Conservation (phyloP, 2,888 invertebrate genomes). For the Acanthococcus lagerstroemiae region DNA sequence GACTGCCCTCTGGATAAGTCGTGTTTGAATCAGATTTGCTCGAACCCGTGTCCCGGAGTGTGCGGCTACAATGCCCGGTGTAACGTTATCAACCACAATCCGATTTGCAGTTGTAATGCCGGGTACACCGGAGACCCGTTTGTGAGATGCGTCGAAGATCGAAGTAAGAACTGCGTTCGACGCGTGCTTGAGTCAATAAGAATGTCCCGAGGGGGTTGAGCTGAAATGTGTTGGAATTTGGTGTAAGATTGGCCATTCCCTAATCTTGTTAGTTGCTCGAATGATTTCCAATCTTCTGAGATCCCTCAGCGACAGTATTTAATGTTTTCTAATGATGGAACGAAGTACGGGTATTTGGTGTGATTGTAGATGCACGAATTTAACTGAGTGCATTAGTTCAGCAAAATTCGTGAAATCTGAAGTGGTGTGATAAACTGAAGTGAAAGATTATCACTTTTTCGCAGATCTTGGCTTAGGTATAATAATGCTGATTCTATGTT, state of each 20-base stretch:
- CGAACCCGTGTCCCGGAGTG: conserved; percentile 62
- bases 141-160: conserved; percentile 48
- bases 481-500: too few species aligned
- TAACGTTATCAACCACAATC: conserved; percentile 63
- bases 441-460: too few species aligned
- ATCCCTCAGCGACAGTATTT: too few species aligned
- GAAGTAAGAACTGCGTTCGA: conserved; percentile 38
- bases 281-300: neutral
- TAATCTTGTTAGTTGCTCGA: neutral
- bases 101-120: conserved; percentile 60
- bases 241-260: neutral
- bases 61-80: conserved; percentile 64
- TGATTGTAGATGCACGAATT: too few species aligned
- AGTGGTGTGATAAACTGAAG: too few species aligned
- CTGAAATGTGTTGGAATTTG: neutral
- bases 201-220: too few species aligned
- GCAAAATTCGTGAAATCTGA: too few species aligned
- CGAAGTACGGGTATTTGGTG: too few species aligned
- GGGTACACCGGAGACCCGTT: conserved; percentile 67
- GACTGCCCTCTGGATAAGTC: conserved; percentile 62
- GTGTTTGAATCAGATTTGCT: conserved; percentile 64
- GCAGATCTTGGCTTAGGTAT: too few species aligned
- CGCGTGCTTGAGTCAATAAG: too few species aligned
- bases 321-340: too few species aligned
- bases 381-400: too few species aligned